Evolutionary conservation across 2,888 invertebrate genomes (phyloP), one percentile per base, ranked within the genome.

Genomic region (Belgica antarctica): DNA sequence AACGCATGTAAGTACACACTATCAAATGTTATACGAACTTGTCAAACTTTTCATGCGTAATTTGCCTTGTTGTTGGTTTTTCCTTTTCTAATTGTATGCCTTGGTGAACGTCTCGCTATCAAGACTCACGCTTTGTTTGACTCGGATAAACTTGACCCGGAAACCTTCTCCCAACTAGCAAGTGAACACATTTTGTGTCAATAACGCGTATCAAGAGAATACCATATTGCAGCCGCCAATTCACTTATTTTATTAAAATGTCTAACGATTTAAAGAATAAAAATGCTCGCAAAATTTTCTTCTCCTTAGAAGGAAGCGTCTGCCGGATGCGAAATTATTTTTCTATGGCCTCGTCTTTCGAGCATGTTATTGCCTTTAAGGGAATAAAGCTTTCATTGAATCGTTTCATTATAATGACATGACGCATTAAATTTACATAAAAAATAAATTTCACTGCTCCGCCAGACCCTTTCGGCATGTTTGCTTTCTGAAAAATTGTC

Each of bases 351-450:
- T n/a, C 12, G 15, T 41, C n/a, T 41, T 12, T 15, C 41, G 15
- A n/a, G 41, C 41, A 41, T 41, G 41, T 59, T 15, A 24, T 59
- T 24, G 24, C 1, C 46, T 46, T 19, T 27, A 15, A 27, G 27
- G 27, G 15, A 15, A 7, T n/a, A 59, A 27, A 31, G 12, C 19
- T 28, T 62, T 62, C n/a, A 22, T 12, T 31, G 28, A 34, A 31
- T 62, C 62, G 62, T 62, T 62, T 12, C 31, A 24, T 24, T 62
- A 62, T 62, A 62, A 62, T 36, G 41, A 24, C 63, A 36, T 7
- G n/a, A 24, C 41, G 24, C 63, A 63, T 41, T 63, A 63, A 63
- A 63, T 63, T 36, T 63, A 19, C 63, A 63, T 63, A 63, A 63
- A 63, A 61, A 41, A 62, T 28, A 36, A 62, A 28, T 63, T 63